Base-by-base conservation (phyloP, 1,140 invertebrate genomes). In the Adoxophyes honmai region DNA sequence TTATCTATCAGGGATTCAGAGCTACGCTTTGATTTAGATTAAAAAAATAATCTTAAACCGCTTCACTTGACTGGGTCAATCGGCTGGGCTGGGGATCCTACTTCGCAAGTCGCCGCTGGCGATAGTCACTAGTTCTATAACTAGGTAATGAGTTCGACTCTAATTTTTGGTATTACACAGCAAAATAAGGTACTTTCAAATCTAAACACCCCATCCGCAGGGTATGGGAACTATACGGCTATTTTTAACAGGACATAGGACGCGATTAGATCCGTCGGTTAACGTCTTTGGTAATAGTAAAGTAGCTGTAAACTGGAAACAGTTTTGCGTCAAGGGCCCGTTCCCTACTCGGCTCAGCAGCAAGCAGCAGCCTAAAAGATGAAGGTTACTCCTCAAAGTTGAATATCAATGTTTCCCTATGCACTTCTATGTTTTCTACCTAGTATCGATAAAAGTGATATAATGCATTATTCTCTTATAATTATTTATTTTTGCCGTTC, bases 401-500 rank as follows among this genome's bases (percentile, higher is more conserved):
- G 6, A 3, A 3, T 28, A 28, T 28, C 2, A 4, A 28, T 11
- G 48, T 14, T 8, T 34, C 15, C 16, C 48, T 52, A 52, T 13
- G 18, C 33, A 34, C 15, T 9, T 52, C 52, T 58, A 54, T 60
- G 39, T 54, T 6, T 34, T 51, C 58, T 68, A 68, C 36, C 58
- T 71, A 75, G 52, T 68, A 63, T 67, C 64, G 53, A 34, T 62
- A 61, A 64, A 75, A 75, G 72, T 75, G 72, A 73, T 76, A 74
- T 80, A 68, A 81, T 79, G 74, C 73, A 80, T 73, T 84, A 80
- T 62, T 60, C 69, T 73, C 73, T 55, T 58, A 62, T 9, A 53
- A 73, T 48, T 55, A 62, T 60, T 59, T 64, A 21, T 66, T 62
- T 65, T 60, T 59, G 33, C 21, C 6, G 10, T 63, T 57, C 62